phyloP scores from a whole-genome alignment of 2,113 vertebrate species.

The Puntigrus tetrazona region DNA sequence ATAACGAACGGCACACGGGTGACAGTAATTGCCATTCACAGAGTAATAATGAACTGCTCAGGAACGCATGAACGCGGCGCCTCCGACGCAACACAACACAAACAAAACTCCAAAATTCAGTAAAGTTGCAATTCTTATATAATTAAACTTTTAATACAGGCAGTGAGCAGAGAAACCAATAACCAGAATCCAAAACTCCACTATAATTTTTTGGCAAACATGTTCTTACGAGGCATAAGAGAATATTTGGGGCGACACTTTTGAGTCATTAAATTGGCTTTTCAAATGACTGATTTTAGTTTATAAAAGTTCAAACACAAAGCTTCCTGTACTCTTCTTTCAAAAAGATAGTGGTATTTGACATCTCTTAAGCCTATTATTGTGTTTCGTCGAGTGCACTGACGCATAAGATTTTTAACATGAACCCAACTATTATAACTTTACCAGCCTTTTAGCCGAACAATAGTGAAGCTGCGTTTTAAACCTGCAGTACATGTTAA shows the following conservation, averaged over 20 bases:
- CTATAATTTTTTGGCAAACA: background rate
- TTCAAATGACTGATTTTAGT: constrained; percentile 20
- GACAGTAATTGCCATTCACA: background rate
- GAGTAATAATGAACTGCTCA: background rate
- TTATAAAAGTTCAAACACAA: background rate
- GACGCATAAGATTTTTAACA: background rate
- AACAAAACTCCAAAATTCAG: background rate
- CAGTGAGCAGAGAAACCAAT: background rate
- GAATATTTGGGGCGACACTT: background rate
- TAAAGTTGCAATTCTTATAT: background rate
- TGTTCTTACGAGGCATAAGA: background rate
- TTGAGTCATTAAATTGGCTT: constrained; percentile 15
- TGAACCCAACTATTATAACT: background rate
- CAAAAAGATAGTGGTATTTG: background rate
- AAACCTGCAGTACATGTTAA: background rate
- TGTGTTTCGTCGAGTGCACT: constrained; percentile 5
- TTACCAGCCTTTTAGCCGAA: background rate
- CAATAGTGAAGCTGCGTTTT: background rate
- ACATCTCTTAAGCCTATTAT: constrained; percentile 16
- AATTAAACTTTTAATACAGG: background rate
- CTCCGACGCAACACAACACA: background rate
- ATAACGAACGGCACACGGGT: background rate
- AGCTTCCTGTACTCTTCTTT: constrained; percentile 1
- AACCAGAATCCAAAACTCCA: background rate
- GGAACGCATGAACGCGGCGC: background rate